phyloP scores from a whole-genome alignment of 1,140 invertebrate species.

The Battus philenor region DNA sequence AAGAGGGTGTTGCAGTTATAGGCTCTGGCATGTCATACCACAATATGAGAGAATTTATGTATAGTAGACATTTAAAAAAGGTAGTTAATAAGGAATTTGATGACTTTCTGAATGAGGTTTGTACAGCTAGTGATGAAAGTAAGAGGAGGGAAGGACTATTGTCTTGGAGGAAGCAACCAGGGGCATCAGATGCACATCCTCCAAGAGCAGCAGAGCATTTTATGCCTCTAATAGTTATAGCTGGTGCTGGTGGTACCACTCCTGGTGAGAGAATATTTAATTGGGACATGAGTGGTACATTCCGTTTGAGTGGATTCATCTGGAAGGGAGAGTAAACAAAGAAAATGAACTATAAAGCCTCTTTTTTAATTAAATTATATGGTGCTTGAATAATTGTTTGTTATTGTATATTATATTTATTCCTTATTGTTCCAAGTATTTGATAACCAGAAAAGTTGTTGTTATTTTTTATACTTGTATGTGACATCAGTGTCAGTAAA shows the following conservation, averaged over 20 bases:
- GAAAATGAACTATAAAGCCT: no score
- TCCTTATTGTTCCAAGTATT: no score
- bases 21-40: slow-evolving; percentile 70
- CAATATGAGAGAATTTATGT: slow-evolving; percentile 64
- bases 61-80: slow-evolving; percentile 18
- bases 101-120: slow-evolving; percentile 47
- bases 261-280: slow-evolving; percentile 58
- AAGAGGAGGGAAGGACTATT: slow-evolving; percentile 38
- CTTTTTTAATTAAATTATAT: no score
- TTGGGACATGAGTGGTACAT: slow-evolving; percentile 55
- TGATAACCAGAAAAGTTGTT: no score
- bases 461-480: no score
- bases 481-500: no score
- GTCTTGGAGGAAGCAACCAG: slow-evolving; percentile 46
- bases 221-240: slow-evolving; percentile 62
- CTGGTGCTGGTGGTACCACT: slow-evolving; percentile 52
- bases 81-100: slow-evolving; percentile 64
- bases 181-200: slow-evolving; percentile 55
- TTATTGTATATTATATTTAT: no score
- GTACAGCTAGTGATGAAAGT: slow-evolving; percentile 42
- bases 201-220: slow-evolving; percentile 57
- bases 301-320: slow-evolving; percentile 56
- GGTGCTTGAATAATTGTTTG: no score
- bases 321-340: slow-evolving; percentile 56
- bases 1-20: slow-evolving; percentile 59